Conservation (phyloP, 2,113 vertebrate species). For the Maccullochella peelii region DNA sequence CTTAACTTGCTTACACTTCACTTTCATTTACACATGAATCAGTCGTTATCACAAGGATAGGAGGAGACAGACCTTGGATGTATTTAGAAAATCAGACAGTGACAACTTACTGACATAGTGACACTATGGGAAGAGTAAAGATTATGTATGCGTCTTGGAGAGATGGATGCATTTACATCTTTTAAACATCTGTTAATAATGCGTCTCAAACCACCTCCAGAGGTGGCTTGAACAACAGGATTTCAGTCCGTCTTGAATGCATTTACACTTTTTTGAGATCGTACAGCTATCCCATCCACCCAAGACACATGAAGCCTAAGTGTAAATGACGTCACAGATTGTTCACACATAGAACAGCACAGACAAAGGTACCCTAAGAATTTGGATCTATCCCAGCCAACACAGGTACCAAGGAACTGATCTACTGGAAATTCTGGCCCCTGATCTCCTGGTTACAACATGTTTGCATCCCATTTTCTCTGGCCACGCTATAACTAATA, state of each 20-base stretch:
- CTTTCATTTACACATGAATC: neutral
- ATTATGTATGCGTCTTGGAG: no score
- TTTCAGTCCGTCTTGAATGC: neutral
- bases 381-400: neutral
- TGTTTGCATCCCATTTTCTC: neutral
- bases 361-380: neutral
- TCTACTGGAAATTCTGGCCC: neutral
- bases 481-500: neutral
- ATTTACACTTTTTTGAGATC: neutral
- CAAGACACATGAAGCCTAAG: neutral
- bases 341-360: neutral
- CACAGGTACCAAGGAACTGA: neutral
- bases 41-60: neutral
- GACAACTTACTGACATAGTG: no score
- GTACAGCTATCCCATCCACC: neutral
- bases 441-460: neutral
- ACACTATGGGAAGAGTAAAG: no score
- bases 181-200: no score
- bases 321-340: neutral
- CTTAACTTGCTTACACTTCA: no score
- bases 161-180: no score
- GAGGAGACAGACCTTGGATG: neutral
- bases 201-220: neutral
- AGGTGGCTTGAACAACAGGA: no score
- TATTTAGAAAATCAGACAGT: no score